Evolutionary conservation across 2,888 invertebrate genomes (phyloP).

Genomic region (Dichetophora obliterata): DNA sequence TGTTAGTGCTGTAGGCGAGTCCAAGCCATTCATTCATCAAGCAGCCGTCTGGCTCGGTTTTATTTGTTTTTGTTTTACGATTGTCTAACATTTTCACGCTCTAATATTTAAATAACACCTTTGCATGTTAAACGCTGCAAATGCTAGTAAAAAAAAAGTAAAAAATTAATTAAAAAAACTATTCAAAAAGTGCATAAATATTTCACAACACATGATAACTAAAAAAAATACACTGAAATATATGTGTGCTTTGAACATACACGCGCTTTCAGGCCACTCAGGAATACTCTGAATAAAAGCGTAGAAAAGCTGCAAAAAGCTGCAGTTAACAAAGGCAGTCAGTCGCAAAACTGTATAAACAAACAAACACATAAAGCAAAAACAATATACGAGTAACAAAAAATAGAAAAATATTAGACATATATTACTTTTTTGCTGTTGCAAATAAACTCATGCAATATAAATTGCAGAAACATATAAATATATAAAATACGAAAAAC

Average conservation of each 20-base stretch:
- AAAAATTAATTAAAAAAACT: too few species aligned
- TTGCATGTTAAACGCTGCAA: not conserved
- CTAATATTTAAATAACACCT: constrained; percentile 22
- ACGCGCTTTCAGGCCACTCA: too few species aligned
- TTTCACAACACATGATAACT: too few species aligned
- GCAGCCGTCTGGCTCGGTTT: not conserved
- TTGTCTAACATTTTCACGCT: constrained; percentile 24
- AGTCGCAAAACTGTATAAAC: too few species aligned
- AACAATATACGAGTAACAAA: too few species aligned
- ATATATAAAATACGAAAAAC: not conserved
- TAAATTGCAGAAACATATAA: not conserved
- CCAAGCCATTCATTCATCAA: not conserved
- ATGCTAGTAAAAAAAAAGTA: too few species aligned
- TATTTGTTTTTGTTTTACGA: too few species aligned
- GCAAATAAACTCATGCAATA: not conserved
- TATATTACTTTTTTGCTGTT: too few species aligned
- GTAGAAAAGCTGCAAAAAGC: not conserved
- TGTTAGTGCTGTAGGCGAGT: not conserved
- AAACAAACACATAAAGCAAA: not conserved
- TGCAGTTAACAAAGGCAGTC: not conserved
- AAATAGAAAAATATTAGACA: not conserved
- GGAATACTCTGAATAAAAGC: not conserved
- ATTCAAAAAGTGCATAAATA: too few species aligned
- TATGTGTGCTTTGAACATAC: too few species aligned
- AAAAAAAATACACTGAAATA: too few species aligned